Conservation (phyloP, 2,888 invertebrate genomes). For the Pandemis cinnamomeana region DNA sequence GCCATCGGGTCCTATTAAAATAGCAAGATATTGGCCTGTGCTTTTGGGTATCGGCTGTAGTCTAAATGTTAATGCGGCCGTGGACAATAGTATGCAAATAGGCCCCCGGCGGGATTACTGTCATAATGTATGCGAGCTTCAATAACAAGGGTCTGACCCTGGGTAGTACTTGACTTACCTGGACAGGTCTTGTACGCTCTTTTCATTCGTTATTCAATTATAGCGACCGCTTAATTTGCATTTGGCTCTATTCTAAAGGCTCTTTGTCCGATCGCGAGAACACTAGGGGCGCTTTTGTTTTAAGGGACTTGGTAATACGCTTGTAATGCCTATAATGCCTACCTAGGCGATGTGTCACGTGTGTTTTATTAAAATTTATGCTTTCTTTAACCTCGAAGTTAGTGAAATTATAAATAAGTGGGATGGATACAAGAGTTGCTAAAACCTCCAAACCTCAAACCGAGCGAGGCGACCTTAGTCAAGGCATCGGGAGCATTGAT, state of each 20-base stretch:
- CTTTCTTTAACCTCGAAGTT: too few species aligned
- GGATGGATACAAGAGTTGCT: too few species aligned
- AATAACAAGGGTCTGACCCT: slow-evolving; percentile 51
- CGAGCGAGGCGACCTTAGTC: too few species aligned
- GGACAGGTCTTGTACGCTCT: slow-evolving; percentile 27
- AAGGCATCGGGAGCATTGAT: too few species aligned
- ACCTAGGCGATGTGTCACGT: too few species aligned
- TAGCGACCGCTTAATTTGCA: slow-evolving; percentile 14
- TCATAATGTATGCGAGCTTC: slow-evolving; percentile 67
- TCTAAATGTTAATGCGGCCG: slow-evolving; percentile 74
- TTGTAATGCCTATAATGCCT: too few species aligned
- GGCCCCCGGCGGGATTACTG: slow-evolving; percentile 43
- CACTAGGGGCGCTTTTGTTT: neutral
- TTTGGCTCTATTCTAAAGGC: slow-evolving; percentile 11
- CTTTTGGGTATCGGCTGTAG: slow-evolving; percentile 56
- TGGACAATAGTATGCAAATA: slow-evolving; percentile 78
- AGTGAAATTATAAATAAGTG: too few species aligned
- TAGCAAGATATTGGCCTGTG: slow-evolving; percentile 53
- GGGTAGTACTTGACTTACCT: slow-evolving; percentile 29
- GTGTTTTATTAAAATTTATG: too few species aligned
- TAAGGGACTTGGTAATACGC: neutral
- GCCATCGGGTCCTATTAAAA: slow-evolving; percentile 40
- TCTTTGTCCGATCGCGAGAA: neutral
- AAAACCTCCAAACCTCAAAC: too few species aligned
- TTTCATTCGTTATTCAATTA: slow-evolving; percentile 31